Conservation (phyloP, 64 coral and sea anemone species). For the Pachyseris speciosa region DNA sequence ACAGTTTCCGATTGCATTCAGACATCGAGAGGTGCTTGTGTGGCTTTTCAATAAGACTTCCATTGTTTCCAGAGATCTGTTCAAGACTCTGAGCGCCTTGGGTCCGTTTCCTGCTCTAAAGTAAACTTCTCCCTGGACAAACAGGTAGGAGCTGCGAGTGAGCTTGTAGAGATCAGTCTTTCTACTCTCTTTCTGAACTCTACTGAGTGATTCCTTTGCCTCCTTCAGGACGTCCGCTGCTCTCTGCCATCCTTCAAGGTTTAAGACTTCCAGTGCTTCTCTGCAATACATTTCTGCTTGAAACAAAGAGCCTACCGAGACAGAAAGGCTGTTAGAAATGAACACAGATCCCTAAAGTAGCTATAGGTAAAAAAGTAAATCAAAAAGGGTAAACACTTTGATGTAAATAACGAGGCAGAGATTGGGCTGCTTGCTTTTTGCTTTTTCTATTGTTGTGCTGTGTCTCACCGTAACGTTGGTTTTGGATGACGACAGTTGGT, state of each 20-base stretch:
- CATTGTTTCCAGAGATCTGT: constrained; percentile 9
- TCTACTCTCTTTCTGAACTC: background rate
- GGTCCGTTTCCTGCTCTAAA: background rate
- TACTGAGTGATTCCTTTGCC: background rate
- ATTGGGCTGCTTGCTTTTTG: no score
- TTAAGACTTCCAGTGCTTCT: constrained; percentile 4
- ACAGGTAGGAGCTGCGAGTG: constrained; percentile 8
- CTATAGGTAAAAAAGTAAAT: no score
- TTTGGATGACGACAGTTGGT: no score
- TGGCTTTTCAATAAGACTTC: constrained; percentile 8
- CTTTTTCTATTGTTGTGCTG: no score
- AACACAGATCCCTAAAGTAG: no score
- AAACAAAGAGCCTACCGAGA: background rate
- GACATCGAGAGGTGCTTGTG: constrained; percentile 41
- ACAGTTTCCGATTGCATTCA: constrained; percentile 59
- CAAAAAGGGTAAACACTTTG: no score
- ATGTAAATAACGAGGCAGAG: no score
- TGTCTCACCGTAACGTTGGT: no score
- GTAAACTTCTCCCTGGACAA: constrained; percentile 24
- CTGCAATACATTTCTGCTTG: background rate
- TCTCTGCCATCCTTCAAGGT: constrained; percentile 1
- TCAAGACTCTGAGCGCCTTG: background rate
- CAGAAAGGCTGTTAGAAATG: no score
- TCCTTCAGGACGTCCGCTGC: constrained; percentile 4
- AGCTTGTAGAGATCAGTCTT: background rate